Percentiles rank a stretch among this genome's conserved stretches.
phyloP scores from a whole-genome alignment of 1,140 invertebrate genomes.

The Aphelenchoides fujianensis region DNA sequence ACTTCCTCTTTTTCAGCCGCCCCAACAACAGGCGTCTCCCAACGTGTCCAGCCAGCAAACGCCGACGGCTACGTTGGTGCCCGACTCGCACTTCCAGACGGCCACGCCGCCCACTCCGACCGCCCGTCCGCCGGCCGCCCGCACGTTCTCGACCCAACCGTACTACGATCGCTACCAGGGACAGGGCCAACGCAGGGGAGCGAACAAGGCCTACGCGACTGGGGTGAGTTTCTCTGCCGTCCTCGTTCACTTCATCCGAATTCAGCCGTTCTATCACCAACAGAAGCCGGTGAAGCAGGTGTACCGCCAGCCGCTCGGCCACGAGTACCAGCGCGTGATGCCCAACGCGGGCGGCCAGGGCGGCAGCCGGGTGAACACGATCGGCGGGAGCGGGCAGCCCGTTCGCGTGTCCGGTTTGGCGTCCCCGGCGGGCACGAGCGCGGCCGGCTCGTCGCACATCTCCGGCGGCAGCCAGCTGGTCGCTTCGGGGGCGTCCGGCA shows the following conservation, averaged over 20 bases:
- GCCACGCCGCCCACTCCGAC: too few relatives aligned
- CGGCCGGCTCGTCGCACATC: neutral
- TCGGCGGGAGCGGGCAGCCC: neutral
- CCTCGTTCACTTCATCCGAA: neutral
- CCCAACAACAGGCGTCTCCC: neutral
- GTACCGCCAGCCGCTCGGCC: neutral
- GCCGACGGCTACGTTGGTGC: too few relatives aligned
- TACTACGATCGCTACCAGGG: conserved; percentile 2
- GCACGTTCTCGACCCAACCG: neutral
- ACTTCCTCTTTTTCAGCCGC: neutral
- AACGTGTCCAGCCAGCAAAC: neutral
- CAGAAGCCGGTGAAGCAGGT: neutral
- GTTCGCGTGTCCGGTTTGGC: neutral
- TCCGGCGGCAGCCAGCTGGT: neutral
- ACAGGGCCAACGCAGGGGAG: neutral
- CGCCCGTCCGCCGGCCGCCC: neutral
- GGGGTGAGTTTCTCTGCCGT: neutral
- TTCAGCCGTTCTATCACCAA: neutral
- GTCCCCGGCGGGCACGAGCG: neutral
- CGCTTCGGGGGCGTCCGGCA: neutral
- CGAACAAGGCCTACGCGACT: neutral
- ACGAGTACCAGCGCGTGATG: neutral
- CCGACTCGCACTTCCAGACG: neutral
- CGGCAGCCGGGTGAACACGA: neutral
- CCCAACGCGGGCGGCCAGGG: neutral